Base-by-base conservation (phyloP, 1,140 invertebrate genomes). In the Glossosoma conforme region DNA sequence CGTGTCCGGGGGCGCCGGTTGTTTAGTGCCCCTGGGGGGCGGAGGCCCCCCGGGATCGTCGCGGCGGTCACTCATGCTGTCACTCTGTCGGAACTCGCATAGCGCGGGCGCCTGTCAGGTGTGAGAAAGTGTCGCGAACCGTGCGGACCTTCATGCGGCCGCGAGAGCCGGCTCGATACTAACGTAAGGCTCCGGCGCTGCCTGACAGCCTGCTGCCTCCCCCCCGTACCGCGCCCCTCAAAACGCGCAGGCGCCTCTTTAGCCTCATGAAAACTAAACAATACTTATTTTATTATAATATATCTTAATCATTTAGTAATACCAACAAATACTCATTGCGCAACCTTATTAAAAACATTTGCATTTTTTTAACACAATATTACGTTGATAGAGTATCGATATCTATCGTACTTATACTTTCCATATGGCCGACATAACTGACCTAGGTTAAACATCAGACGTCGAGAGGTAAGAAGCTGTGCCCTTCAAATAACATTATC, bases 151-250 rank as follows among this genome's bases (percentile, higher is more conserved):
- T 52, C 52, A 56, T 63, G 57, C 54, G 61, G 59, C 59, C 69
- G 69, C 70, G 72, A 61, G 56, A 54, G 71, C 67, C 70, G 68
- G 72, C 69, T 75, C 73, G 69, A 75, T 75, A 75, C 73, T 74
- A 37, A 51, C 32, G 43, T 46, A 22, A 50, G 48, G 48, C 19
- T 42, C 40, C 30, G 48, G 46, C 46, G 60, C 54, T 32, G 44
- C 49, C 21, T 36, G 38, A 20, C 41, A 28, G 25, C 24, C 14
- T 2, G 14, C n/a, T 15, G 1, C 18, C 21, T 9, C 56, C 61
- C 22, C 45, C 19, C 2, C 30, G 40, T 19, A 14, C 36, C 36
- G 15, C 24, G 21, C 47, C 47, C 42, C 33, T n/a, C n/a, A n/a
- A n/a, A n/a, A n/a, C n/a, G 43, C 43, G 42, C 48, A 51, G 28